Evolutionary conservation across 2,113 vertebrate species (phyloP).

Genomic region (Anoura caudifer): DNA sequence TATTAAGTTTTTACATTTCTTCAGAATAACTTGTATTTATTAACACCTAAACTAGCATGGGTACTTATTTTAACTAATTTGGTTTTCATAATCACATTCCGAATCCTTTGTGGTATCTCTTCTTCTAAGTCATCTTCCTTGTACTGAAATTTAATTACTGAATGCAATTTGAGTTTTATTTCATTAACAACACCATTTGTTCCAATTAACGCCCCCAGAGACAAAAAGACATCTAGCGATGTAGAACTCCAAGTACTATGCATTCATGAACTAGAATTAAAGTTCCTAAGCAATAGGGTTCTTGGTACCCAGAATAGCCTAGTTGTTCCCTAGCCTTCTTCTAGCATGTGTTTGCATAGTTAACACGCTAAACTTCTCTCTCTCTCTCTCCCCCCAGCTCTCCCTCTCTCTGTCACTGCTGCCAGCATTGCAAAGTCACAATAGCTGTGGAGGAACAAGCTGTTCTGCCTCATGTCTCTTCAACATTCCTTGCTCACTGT

Average conservation of each 20-base stretch:
- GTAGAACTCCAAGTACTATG: constrained; percentile 34
- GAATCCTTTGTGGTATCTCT: background rate
- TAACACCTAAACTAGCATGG: background rate
- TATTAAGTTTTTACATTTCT: background rate
- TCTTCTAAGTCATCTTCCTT: constrained; percentile 25
- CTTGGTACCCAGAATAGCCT: constrained; percentile 64
- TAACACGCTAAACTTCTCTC: constrained; percentile 74
- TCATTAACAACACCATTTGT: constrained; percentile 37
- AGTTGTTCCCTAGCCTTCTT: constrained; percentile 70
- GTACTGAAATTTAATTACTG: background rate
- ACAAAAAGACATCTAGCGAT: constrained; percentile 27
- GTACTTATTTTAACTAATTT: background rate
- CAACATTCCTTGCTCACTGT: constrained; percentile 79
- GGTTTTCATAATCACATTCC: background rate
- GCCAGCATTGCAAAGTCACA: constrained; percentile 80
- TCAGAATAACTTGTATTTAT: constrained; percentile 10
- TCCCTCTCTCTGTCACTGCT: constrained; percentile 48
- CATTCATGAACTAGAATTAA: constrained; percentile 31
- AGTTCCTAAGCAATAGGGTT: constrained; percentile 61
- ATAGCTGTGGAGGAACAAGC: constrained; percentile 83
- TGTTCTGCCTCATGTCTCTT: constrained; percentile 85
- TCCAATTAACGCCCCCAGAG: constrained; percentile 31
- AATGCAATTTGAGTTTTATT: constrained; percentile 6
- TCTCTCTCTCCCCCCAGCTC: background rate
- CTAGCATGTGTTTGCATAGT: constrained; percentile 82